Conservation (phyloP, 2,888 invertebrate genomes). For the Muschampia plurimacula region DNA sequence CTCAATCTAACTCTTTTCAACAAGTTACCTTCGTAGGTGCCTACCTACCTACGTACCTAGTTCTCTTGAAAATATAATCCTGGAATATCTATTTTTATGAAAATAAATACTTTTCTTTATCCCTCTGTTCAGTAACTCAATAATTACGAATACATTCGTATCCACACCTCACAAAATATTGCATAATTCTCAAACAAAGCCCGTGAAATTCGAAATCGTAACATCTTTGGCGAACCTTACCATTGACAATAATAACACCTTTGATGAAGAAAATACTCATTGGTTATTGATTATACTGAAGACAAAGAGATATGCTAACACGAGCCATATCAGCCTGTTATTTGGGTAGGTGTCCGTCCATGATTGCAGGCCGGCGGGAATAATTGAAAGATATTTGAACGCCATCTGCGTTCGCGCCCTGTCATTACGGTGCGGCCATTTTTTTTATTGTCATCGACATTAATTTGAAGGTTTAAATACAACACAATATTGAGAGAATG, state of each 20-base stretch:
- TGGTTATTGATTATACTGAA: conserved; percentile 51
- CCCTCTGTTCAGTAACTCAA: too few species aligned
- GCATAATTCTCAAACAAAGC: conserved; percentile 5
- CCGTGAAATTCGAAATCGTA: conserved; percentile 15
- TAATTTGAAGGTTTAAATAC: conserved; percentile 37
- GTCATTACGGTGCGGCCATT: conserved; percentile 60
- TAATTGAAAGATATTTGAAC: conserved; percentile 65
- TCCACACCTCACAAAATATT: neutral
- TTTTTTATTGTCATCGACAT: conserved; percentile 53
- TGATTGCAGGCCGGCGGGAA: conserved; percentile 76
- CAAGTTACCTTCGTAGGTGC: too few species aligned
- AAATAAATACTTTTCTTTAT: too few species aligned
- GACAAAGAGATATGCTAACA: conserved; percentile 54
- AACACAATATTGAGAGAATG: neutral
- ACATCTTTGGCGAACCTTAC: conserved; percentile 4
- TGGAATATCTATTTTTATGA: too few species aligned
- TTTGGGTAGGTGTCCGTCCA: conserved; percentile 70
- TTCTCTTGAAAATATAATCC: too few species aligned
- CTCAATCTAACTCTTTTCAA: too few species aligned
- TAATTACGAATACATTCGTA: too few species aligned
- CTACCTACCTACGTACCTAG: too few species aligned
- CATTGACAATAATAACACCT: conserved; percentile 24
- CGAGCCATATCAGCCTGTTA: conserved; percentile 58
- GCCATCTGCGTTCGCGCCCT: conserved; percentile 55
- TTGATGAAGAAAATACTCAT: conserved; percentile 29